A percentile compares a stretch with the other conserved stretches of the same genome.
phyloP scores from a whole-genome alignment of 2,888 invertebrate genomes.

The Agrochola lychnidis region DNA sequence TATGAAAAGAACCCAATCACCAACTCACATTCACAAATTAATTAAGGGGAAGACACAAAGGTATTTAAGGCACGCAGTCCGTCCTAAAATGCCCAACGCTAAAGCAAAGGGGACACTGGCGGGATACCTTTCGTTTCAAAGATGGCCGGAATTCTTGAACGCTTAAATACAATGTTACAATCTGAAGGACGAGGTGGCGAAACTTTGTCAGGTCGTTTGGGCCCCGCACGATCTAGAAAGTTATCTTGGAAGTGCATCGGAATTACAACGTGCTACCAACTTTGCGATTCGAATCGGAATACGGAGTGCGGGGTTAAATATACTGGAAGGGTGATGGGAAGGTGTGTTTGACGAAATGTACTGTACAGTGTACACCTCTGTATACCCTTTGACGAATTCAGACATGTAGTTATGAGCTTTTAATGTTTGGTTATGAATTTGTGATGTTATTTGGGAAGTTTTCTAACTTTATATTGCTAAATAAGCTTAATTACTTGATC shows the following conservation, averaged over 20 bases:
- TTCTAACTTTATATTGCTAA: background rate
- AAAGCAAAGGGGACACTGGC: constrained; percentile 60
- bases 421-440: background rate
- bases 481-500: background rate
- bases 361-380: too few species aligned
- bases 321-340: constrained; percentile 69
- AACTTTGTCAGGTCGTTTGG: constrained; percentile 87
- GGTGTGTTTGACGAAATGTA: background rate
- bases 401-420: background rate
- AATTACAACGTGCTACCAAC: constrained; percentile 85
- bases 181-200: constrained; percentile 70
- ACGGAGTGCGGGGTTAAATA: constrained; percentile 68
- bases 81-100: constrained; percentile 64
- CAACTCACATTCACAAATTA: constrained; percentile 59
- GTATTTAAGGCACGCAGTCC: constrained; percentile 64
- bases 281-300: constrained; percentile 82
- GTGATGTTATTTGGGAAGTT: background rate
- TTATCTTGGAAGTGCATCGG: constrained; percentile 87
- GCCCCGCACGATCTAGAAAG: constrained; percentile 82
- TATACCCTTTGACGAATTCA: background rate
- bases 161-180: constrained; percentile 75
- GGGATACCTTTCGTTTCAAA: constrained; percentile 74
- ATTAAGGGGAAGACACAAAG: constrained; percentile 60
- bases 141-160: constrained; percentile 73
- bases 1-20: constrained; percentile 38